phyloP scores from a whole-genome alignment of 2,113 vertebrate genomes.

The Syngnathus typhle region DNA sequence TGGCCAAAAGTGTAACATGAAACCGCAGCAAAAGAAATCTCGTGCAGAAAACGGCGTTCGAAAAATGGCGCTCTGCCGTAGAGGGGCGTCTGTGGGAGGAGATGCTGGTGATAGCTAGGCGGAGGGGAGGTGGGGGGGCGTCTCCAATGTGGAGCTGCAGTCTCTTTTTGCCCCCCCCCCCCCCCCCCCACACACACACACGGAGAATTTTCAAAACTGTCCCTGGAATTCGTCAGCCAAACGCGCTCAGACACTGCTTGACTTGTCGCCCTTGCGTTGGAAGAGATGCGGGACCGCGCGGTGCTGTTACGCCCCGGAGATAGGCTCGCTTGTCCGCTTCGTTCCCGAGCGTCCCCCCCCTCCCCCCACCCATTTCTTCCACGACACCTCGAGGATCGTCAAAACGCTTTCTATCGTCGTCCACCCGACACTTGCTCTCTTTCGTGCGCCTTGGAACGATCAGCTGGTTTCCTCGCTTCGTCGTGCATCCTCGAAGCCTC shows the following conservation, averaged over 20 bases:
- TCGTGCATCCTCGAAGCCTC: not conserved
- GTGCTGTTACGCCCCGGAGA: not conserved
- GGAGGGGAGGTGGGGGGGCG: constrained; percentile 1
- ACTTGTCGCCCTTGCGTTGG: not conserved
- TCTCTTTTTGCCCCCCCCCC: constrained; percentile 9
- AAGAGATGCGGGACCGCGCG: not conserved
- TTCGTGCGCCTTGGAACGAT: not conserved
- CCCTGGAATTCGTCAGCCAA: constrained; percentile 45
- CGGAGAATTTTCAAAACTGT: constrained; percentile 26
- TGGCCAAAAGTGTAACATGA: constrained; percentile 51
- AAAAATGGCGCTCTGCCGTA: constrained; percentile 63
- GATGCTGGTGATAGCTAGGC: not conserved
- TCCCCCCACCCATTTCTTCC: not conserved
- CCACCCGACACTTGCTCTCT: not conserved
- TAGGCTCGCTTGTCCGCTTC: not conserved
- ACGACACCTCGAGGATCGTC: not conserved
- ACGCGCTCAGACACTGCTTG: constrained; percentile 11
- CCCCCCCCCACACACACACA: not conserved
- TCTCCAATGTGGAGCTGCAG: constrained; percentile 25
- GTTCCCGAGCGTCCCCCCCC: constrained; percentile 1
- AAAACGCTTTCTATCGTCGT: not conserved
- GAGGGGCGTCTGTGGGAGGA: constrained; percentile 31
- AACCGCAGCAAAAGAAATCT: constrained; percentile 52
- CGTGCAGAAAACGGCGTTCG: constrained; percentile 52
- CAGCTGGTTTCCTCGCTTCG: too few relatives aligned